Percentiles rank a stretch among this genome's conserved stretches.
Evolutionary conservation across 2,113 vertebrate genomes (phyloP).

Genomic region (Ailuropoda melanoleuca): DNA sequence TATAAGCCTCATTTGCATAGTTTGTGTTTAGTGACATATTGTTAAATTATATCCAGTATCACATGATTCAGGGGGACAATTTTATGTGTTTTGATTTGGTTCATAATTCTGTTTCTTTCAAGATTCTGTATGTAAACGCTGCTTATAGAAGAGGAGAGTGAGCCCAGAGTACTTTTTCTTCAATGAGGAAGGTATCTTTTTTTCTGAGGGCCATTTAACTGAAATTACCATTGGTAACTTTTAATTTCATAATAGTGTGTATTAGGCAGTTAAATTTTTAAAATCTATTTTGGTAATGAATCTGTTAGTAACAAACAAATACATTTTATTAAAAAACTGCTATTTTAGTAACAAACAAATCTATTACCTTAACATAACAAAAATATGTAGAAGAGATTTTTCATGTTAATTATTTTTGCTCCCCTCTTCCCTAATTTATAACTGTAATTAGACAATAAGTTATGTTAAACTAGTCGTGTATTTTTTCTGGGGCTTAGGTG

Average conservation of each 20-base stretch:
- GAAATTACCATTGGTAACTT: not conserved
- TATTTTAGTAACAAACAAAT: not conserved
- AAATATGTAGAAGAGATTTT: not conserved
- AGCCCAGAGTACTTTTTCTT: not conserved
- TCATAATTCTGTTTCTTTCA: not conserved
- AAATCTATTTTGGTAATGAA: not conserved
- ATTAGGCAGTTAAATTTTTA: not conserved
- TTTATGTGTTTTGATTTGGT: not conserved
- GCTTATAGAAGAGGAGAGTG: not conserved
- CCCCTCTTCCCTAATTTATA: not conserved
- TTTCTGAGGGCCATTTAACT: not conserved
- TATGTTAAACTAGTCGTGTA: not conserved
- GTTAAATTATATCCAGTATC: not conserved
- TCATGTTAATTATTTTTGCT: not conserved
- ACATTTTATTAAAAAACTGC: not conserved
- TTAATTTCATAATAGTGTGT: not conserved
- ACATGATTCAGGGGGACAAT: not conserved
- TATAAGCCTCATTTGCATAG: not conserved
- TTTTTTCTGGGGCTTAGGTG: not conserved
- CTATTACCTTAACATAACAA: not conserved
- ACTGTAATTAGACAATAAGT: not conserved
- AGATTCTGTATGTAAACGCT: not conserved
- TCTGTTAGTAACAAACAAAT: not conserved
- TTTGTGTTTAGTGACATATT: not conserved
- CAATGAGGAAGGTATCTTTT: not conserved